A percentile compares a stretch with the other conserved stretches of the same genome.
phyloP scores from a whole-genome alignment of 2,113 vertebrate genomes.

The Lepus americanus region DNA sequence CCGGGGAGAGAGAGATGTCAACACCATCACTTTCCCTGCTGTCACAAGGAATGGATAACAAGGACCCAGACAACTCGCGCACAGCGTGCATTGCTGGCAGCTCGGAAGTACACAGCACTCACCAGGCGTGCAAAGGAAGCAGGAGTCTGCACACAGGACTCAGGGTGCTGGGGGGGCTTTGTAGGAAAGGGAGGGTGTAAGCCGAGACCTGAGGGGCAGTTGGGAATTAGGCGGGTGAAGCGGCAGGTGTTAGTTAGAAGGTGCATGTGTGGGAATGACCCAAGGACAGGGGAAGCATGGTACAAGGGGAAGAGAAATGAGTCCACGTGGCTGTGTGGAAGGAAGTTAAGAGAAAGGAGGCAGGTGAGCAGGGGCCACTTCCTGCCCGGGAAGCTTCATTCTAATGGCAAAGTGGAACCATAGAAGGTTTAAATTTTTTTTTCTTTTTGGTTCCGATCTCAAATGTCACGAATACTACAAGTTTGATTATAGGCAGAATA shows the following conservation, averaged over 20 bases:
- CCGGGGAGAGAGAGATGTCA: background rate
- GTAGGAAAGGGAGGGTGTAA: background rate
- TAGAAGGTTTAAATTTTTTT: background rate
- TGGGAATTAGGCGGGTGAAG: background rate
- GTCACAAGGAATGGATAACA: background rate
- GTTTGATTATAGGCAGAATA: background rate
- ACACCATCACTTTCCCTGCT: background rate
- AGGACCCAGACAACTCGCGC: background rate
- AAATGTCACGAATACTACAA: background rate
- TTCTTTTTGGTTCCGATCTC: conserved; percentile 4
- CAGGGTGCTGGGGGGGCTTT: background rate
- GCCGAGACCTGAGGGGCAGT: background rate
- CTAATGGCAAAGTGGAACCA: background rate
- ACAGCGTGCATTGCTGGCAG: accelerated
- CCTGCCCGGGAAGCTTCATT: background rate
- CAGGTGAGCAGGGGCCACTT: background rate
- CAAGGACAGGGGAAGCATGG: background rate
- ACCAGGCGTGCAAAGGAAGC: background rate
- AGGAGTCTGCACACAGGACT: background rate
- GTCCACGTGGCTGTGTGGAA: background rate
- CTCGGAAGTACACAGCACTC: background rate
- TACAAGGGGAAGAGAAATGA: background rate
- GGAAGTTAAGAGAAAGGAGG: conserved; percentile 14
- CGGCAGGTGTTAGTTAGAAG: background rate
- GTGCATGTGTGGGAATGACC: background rate